Percentiles rank a stretch among this genome's conserved stretches.
Evolutionary conservation across 2,113 vertebrate genomes (phyloP).

Genomic region (Jaculus jaculus): DNA sequence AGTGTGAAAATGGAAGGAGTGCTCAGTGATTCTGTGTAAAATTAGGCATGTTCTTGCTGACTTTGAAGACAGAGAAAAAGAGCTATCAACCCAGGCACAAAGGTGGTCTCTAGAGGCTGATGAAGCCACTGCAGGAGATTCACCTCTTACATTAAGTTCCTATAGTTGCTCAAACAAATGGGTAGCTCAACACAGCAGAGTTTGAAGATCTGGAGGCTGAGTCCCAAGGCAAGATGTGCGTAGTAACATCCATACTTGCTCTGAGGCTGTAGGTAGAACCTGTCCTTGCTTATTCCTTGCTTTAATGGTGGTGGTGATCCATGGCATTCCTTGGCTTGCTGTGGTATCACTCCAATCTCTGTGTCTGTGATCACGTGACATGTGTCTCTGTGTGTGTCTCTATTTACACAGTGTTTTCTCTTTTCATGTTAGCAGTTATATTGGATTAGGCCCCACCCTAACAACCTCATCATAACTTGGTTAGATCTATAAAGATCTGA

Average conservation of each 20-base stretch:
- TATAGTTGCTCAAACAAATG: not conserved
- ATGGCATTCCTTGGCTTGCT: not conserved
- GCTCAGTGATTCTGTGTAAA: not conserved
- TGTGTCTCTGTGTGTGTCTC: not conserved
- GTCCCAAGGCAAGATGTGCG: not conserved
- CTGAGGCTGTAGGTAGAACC: not conserved
- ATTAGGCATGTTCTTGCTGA: not conserved
- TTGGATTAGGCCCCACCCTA: not conserved
- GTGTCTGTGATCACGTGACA: not conserved
- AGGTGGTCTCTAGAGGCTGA: not conserved
- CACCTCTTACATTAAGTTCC: not conserved
- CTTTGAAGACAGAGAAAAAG: not conserved
- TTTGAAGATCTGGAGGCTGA: not conserved
- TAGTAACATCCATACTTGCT: accelerated
- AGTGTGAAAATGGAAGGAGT: not conserved
- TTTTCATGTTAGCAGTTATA: not conserved
- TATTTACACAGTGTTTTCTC: not conserved
- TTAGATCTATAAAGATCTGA: not conserved
- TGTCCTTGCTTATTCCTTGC: not conserved
- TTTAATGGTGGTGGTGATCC: accelerated
- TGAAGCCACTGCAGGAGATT: not conserved
- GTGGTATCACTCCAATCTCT: accelerated
- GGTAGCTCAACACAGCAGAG: not conserved
- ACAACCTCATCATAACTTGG: not conserved
- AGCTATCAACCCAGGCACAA: no score